Evolutionary conservation across 1,140 invertebrate genomes (phyloP).

Genomic region (Caenorhabditis tropicalis): DNA sequence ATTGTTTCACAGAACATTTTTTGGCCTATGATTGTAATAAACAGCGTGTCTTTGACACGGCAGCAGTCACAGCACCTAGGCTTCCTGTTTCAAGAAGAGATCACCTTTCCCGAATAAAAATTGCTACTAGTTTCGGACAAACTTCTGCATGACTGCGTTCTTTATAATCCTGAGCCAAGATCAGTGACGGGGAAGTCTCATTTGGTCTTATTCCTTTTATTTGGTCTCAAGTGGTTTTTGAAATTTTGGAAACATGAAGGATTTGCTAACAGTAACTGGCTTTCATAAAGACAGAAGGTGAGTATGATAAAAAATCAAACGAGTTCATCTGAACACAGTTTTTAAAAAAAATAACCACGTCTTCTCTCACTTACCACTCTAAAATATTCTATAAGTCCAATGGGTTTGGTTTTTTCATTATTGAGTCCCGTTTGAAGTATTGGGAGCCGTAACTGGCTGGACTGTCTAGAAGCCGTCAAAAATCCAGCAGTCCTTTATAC

Average conservation of each 20-base stretch:
- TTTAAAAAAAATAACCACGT: too few species aligned
- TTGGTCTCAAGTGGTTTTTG: too few species aligned
- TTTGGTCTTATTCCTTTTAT: neutral
- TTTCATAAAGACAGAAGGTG: constrained; percentile 5
- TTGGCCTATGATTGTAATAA: constrained; percentile 25
- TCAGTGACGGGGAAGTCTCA: neutral
- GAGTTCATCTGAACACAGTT: too few species aligned
- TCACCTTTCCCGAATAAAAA: neutral
- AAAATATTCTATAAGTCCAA: too few species aligned
- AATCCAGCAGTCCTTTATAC: too few species aligned
- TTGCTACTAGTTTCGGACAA: neutral
- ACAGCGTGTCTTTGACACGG: neutral
- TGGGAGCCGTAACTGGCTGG: too few species aligned
- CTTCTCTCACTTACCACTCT: too few species aligned
- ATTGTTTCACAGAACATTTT: constrained; percentile 6
- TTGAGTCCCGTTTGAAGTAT: too few species aligned
- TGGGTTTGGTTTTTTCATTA: too few species aligned
- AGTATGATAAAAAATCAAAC: neutral
- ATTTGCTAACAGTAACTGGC: neutral
- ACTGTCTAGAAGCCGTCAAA: too few species aligned
- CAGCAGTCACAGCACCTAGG: neutral
- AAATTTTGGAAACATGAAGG: neutral
- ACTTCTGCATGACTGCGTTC: neutral
- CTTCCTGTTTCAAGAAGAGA: neutral
- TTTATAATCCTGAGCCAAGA: neutral